A percentile compares a stretch with the other conserved stretches of the same genome.
phyloP scores from a whole-genome alignment of 2,113 vertebrate genomes.

The Charadrius vociferus region DNA sequence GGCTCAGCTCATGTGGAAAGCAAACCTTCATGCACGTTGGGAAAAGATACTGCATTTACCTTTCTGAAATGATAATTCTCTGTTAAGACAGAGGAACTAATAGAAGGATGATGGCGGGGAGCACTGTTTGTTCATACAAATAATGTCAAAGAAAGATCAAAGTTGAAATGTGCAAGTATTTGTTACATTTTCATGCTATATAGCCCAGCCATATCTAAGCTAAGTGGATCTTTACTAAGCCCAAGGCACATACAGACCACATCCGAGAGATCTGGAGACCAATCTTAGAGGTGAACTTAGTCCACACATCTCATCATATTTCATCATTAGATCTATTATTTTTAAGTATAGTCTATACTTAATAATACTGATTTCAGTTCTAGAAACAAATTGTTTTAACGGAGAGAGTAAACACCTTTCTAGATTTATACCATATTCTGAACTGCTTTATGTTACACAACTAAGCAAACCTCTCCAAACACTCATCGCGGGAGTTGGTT shows the following conservation, averaged over 20 bases:
- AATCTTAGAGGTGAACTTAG: neutral
- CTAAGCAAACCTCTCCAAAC: neutral
- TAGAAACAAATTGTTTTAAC: neutral
- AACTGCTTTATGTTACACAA: neutral
- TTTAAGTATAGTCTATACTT: neutral
- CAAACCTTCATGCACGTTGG: neutral
- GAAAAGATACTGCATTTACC: neutral
- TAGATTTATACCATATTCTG: neutral
- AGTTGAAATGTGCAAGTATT: neutral
- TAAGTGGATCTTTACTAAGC: neutral
- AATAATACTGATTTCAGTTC: neutral
- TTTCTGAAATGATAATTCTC: neutral
- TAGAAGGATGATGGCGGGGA: neutral
- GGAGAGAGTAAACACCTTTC: neutral
- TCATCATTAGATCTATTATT: neutral
- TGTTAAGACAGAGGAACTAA: neutral
- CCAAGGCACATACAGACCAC: neutral
- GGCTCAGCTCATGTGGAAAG: neutral
- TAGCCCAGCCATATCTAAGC: neutral
- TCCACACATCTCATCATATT: neutral
- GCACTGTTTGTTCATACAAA: neutral
- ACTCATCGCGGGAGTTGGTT: accelerated
- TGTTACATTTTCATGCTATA: neutral
- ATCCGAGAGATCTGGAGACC: neutral
- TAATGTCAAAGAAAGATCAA: neutral